Base-by-base conservation (phyloP, 2,113 vertebrate species). In the Anolis carolinensis region DNA sequence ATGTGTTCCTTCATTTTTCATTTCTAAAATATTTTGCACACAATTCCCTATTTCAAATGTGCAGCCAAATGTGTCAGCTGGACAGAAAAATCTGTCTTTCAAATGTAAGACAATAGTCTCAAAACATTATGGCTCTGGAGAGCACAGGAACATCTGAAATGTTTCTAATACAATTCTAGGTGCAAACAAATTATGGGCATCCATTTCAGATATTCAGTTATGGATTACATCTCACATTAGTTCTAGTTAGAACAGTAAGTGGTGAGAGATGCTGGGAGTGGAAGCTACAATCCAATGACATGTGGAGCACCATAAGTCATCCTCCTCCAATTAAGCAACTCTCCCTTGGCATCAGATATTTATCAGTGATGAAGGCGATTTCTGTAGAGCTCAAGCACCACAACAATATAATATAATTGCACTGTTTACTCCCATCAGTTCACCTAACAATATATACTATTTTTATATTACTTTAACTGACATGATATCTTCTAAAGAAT, bases 71-170 rank as follows among this genome's bases (percentile, higher is more conserved):
- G 34, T 27, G 7, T 25, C 25, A 25, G 27, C 1, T 44, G 27
- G 20, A 18, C 23, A 77, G 16, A 39, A 70, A 48, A 68, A 18
- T 76, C 1, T 23, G 14, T 65, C 1, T 25, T 82, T 25, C 3
- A 30, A 62, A 44, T 44, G n/a, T 71, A 80, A 72, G 30, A 82
- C 23, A 79, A 36, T 5, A 73, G 62, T 1, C 13, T 5, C 20
- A 62, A 25, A 81, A 2, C 50, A 18, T 34, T 0, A 0, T 39
- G 34, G 39, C 73, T 44, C 39, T 3, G 1, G 14, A 25, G 50
- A 79, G 23, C 2, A 44, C 48, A 16, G 44, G 18, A 0, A 1
- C 0, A 73, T 36, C 2, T 13, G 55, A 82, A 5, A 0, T 4
- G 1, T 21, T 79, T 67, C 55, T 8, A 8, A 27, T 83, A 72